Evolutionary conservation across 2,113 vertebrate species (phyloP).

Genomic region (Seriola dumerili): DNA sequence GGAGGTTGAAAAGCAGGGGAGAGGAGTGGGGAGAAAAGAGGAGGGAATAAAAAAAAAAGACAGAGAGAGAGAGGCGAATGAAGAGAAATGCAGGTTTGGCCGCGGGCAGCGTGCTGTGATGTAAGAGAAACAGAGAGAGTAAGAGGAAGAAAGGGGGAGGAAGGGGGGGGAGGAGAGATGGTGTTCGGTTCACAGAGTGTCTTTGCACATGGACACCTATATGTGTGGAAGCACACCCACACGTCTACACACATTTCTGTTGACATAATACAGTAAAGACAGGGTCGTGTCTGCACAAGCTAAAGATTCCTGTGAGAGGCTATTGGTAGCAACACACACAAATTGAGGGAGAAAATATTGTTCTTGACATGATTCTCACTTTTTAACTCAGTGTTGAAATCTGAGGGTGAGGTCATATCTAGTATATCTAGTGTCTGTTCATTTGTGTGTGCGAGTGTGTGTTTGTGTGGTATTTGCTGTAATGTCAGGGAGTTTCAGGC

Average conservation of each 20-base stretch:
- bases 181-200: slow-evolving; percentile 72
- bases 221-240: slow-evolving; percentile 23
- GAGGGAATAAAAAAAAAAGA: slow-evolving; percentile 58
- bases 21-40: slow-evolving; percentile 67
- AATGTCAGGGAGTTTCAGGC: slow-evolving; percentile 76
- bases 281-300: slow-evolving; percentile 91
- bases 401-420: slow-evolving; percentile 71
- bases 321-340: slow-evolving; percentile 75
- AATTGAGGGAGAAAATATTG: slow-evolving; percentile 19
- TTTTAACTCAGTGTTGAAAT: slow-evolving; percentile 62
- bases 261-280: slow-evolving; percentile 89
- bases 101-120: slow-evolving; percentile 84
- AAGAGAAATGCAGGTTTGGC: slow-evolving; percentile 86
- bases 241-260: slow-evolving; percentile 84
- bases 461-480: slow-evolving; percentile 50
- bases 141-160: slow-evolving; percentile 53
- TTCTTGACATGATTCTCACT: slow-evolving; percentile 57
- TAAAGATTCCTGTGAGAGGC: slow-evolving; percentile 90
- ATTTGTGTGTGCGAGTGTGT: slow-evolving; percentile 36
- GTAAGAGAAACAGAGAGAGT: slow-evolving; percentile 80
- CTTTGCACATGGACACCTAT: slow-evolving; percentile 67
- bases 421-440: slow-evolving; percentile 39
- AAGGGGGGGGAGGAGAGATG: slow-evolving; percentile 23
- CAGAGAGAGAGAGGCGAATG: slow-evolving; percentile 56
- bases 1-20: slow-evolving; percentile 75